Evolutionary conservation across 1,140 invertebrate species (phyloP).

Genomic region (Nilaparvata lugens): DNA sequence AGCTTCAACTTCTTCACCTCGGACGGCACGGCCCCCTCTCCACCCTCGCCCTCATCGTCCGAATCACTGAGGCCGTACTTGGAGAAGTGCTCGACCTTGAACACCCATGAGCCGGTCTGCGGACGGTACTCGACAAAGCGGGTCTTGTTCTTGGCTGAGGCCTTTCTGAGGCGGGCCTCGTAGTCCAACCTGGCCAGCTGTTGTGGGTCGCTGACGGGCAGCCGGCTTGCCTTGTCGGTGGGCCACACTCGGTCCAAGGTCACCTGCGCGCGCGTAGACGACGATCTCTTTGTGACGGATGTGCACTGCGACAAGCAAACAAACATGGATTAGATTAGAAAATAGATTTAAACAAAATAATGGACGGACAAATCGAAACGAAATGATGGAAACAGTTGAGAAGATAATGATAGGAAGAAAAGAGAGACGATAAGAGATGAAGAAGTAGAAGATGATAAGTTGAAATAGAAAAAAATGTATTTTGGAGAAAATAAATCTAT

Average conservation of each 20-base stretch:
- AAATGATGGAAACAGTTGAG: too few species aligned
- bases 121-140: slow-evolving; percentile 91
- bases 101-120: slow-evolving; percentile 93
- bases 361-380: too few species aligned
- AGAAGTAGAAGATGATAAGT: too few species aligned
- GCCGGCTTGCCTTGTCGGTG: slow-evolving; percentile 69
- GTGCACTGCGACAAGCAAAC: slow-evolving; percentile 42
- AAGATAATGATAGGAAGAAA: slow-evolving; percentile 3
- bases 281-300: slow-evolving; percentile 68
- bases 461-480: too few species aligned
- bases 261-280: slow-evolving; percentile 64
- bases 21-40: slow-evolving; percentile 33
- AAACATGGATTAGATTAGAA: too few species aligned
- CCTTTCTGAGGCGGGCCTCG: slow-evolving; percentile 71
- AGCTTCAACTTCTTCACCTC: slow-evolving; percentile 34
- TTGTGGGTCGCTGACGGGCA: slow-evolving; percentile 71
- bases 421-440: not conserved
- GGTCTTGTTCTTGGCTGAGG: slow-evolving; percentile 77
- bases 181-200: slow-evolving; percentile 76
- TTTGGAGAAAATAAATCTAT: too few species aligned
- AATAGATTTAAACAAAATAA: too few species aligned
- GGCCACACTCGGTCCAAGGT: slow-evolving; percentile 95
- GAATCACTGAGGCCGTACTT: slow-evolving; percentile 90
- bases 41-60: slow-evolving; percentile 71
- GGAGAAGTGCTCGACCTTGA: slow-evolving; percentile 91